Conservation (phyloP, 1,140 invertebrate species). For the Dinothrombium tinctorium region DNA sequence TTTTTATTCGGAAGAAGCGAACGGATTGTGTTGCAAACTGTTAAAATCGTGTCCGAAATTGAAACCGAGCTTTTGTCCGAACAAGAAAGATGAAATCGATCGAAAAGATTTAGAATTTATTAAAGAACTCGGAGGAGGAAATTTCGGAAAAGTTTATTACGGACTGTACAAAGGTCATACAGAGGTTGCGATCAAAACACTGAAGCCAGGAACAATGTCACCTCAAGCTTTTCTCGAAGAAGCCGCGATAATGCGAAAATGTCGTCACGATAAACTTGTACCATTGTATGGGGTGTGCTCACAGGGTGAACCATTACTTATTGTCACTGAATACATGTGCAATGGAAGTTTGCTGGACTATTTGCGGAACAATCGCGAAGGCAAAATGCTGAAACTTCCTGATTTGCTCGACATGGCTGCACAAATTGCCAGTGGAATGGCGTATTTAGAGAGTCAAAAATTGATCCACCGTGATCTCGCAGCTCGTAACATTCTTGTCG, state of each 20-base stretch:
- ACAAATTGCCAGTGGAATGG: conserved; percentile 78
- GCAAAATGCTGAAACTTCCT: conserved; percentile 57
- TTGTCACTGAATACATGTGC: conserved; percentile 87
- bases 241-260: conserved; percentile 95
- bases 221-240: conserved; percentile 85
- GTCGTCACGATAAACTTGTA: conserved; percentile 79
- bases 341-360: conserved; percentile 77
- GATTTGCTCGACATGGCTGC: conserved; percentile 83
- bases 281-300: conserved; percentile 84
- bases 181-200: conserved; percentile 89
- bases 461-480: conserved; percentile 34
- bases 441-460: conserved; percentile 70
- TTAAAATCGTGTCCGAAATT: conserved; percentile 74
- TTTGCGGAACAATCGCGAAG: conserved; percentile 52
- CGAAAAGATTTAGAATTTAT: conserved; percentile 61
- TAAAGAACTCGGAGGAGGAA: conserved; percentile 71
- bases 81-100: conserved; percentile 77
- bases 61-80: conserved; percentile 77
- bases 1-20: conserved; percentile 50
- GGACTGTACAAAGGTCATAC: conserved; percentile 35
- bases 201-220: conserved; percentile 90
- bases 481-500: conserved; percentile 78
- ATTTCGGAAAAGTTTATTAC: conserved; percentile 95
- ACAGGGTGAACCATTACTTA: conserved; percentile 81
- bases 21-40: conserved; percentile 79